Conservation (phyloP, 2,113 vertebrate genomes). For the Canis aureus region DNA sequence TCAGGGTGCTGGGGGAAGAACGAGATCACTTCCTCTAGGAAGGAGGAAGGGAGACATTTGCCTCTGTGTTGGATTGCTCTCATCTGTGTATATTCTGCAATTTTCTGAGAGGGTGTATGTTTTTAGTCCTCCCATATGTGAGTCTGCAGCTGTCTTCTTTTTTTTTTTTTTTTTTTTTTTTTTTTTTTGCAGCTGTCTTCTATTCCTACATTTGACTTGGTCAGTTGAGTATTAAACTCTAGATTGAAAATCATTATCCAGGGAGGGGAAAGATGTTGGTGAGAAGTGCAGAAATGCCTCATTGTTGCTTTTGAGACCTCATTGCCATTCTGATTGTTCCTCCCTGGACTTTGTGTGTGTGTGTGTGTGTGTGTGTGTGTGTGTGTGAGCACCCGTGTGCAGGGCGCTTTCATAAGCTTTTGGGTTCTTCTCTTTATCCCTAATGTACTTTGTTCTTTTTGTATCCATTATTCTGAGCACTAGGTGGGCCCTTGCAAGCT, state of each 20-base stretch:
- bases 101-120: not conserved
- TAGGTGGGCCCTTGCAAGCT: not conserved
- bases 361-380: too few species aligned
- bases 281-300: not conserved
- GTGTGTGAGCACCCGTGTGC: too few species aligned
- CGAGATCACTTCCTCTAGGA: not conserved
- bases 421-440: not conserved
- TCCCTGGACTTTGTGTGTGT: not conserved
- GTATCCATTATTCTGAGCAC: not conserved
- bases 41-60: not conserved
- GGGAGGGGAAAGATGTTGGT: not conserved
- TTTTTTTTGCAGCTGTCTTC: not conserved
- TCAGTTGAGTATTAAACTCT: not conserved
- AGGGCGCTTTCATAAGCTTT: not conserved
- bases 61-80: not conserved
- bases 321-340: fast-evolving
- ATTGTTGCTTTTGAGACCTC: not conserved
- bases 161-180: too few species aligned
- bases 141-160: not conserved
- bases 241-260: not conserved
- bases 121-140: not conserved
- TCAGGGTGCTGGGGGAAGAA: not conserved
- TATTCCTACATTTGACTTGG: not conserved
- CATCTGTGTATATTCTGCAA: not conserved
- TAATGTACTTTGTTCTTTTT: not conserved